Conservation (phyloP, 2,888 invertebrate genomes). For the Monochamus alternatus region DNA sequence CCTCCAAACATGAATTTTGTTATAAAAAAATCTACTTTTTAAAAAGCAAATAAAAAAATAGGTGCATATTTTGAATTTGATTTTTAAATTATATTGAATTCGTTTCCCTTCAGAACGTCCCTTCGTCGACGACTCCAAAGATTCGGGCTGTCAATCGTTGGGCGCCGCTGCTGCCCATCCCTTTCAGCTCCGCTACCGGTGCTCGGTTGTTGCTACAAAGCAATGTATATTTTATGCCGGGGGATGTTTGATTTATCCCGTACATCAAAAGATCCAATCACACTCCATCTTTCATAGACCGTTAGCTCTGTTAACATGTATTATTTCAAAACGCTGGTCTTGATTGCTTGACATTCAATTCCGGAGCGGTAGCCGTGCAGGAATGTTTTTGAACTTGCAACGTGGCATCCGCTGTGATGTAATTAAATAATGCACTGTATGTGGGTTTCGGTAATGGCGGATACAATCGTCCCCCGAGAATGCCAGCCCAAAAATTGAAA, state of each 20-base stretch:
- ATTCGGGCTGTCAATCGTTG: neutral
- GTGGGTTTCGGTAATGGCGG: neutral
- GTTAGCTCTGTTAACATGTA: slow-evolving; percentile 52
- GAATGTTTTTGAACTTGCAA: slow-evolving; percentile 20
- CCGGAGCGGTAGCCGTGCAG: neutral
- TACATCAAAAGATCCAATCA: slow-evolving; percentile 57
- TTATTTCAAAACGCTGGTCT: slow-evolving; percentile 28
- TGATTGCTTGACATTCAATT: slow-evolving; percentile 33
- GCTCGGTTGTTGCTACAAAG: slow-evolving; percentile 18
- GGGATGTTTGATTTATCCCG: slow-evolving; percentile 57
- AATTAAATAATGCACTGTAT: neutral
- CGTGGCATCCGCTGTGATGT: neutral
- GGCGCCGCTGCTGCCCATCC: neutral
- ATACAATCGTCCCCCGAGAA: neutral
- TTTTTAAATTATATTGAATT: too few relatives aligned
- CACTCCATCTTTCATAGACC: slow-evolving; percentile 55
- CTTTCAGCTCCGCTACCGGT: slow-evolving; percentile 13
- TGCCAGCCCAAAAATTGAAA: too few relatives aligned
- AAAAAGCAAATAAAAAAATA: too few relatives aligned
- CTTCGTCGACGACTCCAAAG: neutral
- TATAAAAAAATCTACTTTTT: too few relatives aligned
- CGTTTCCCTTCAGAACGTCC: neutral
- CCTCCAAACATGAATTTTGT: too few relatives aligned
- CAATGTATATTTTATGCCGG: slow-evolving; percentile 48
- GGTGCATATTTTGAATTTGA: too few relatives aligned